Evolutionary conservation across 2,113 vertebrate species (phyloP).

Genomic region (Protomyctophum bolini): DNA sequence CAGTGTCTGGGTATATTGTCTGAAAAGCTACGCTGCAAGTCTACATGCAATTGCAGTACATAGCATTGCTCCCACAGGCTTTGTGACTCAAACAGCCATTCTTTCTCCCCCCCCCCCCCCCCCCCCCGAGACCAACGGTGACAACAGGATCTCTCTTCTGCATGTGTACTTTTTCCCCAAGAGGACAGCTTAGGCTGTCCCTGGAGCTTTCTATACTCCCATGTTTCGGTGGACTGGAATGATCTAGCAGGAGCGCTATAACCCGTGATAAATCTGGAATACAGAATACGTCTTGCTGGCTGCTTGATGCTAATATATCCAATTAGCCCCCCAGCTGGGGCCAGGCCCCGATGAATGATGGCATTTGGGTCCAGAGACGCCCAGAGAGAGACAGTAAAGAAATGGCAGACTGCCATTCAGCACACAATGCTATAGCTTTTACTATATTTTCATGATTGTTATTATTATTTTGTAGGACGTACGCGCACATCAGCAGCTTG

Average conservation of each 20-base stretch:
- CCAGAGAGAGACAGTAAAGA: constrained; percentile 5
- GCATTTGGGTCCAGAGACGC: not conserved
- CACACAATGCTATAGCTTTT: constrained; percentile 2
- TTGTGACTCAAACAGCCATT: not conserved
- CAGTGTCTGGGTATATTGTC: not conserved
- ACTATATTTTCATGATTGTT: constrained; percentile 7
- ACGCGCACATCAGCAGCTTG: constrained; percentile 18
- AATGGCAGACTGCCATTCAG: constrained; percentile 33
- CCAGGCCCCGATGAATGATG: constrained; percentile 37
- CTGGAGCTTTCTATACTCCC: not conserved
- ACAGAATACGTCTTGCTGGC: constrained; percentile 42
- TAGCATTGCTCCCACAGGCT: not conserved
- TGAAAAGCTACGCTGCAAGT: constrained; percentile 25
- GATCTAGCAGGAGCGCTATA: constrained; percentile 30
- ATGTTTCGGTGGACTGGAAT: not conserved
- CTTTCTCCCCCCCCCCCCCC: not conserved
- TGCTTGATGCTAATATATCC: constrained; percentile 52
- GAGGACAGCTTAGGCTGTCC: constrained; percentile 12
- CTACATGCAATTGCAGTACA: not conserved
- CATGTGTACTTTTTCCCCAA: not conserved
- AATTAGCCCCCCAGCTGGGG: constrained; percentile 57
- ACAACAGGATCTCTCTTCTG: constrained; percentile 28
- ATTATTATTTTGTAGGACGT: not conserved
- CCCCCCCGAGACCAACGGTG: constrained; percentile 24
- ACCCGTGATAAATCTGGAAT: constrained; percentile 58